These are phyloP conservation scores for Ctenopoma multispine DNA, from an alignment of 2,797 vertebrate species.

Conservation along the genomic window DNA sequence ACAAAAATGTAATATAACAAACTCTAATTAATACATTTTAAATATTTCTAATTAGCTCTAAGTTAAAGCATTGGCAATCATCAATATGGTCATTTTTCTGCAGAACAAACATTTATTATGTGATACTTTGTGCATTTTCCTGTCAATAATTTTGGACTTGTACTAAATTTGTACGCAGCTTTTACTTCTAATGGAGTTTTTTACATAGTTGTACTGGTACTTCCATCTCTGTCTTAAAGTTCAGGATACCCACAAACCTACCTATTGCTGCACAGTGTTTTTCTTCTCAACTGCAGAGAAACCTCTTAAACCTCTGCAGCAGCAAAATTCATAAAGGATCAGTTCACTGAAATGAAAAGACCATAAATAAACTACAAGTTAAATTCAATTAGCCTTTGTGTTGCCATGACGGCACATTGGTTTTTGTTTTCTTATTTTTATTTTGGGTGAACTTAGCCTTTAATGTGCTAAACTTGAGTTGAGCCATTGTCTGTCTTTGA, in stretches of 20 bases:
- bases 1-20: no score
- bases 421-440: not conserved
- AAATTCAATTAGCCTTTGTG: not conserved
- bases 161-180: not conserved
- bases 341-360: not conserved
- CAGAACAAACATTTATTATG: not conserved
- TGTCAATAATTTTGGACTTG: not conserved
- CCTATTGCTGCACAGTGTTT: not conserved
- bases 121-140: not conserved
- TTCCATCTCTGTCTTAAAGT: not conserved
- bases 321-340: not conserved
- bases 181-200: no score
- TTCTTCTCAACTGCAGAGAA: not conserved
- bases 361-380: not conserved
- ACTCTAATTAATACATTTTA: not conserved
- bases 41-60: no score
- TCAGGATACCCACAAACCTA: not conserved
- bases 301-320: not conserved
- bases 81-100: not conserved
- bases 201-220: no score
- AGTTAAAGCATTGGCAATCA: no score
- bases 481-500: not conserved
- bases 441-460: conserved; percentile 21
- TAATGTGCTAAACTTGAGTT: not conserved
- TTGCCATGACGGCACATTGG: not conserved